Base-by-base conservation (phyloP, 1,140 invertebrate species). In the Lethrus apterus region DNA sequence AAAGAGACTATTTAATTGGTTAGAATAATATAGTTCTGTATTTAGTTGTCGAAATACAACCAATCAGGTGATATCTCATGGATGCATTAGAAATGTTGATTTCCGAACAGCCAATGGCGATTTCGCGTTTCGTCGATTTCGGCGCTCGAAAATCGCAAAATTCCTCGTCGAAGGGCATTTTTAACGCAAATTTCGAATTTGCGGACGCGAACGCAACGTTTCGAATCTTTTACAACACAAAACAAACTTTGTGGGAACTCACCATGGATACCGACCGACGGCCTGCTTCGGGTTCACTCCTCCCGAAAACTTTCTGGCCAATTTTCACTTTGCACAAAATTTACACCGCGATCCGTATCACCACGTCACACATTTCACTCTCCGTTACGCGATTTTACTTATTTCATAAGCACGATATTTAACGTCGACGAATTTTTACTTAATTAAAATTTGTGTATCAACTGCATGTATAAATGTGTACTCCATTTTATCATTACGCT, bases 41-140 rank as follows among this genome's bases (percentile, higher is more conserved):
- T 63, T 64, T 24, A 63, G 56, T 55, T 54, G 54, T 56, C 55
- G 54, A 73, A 71, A 72, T 67, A 69, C 71, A 69, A 72, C 75
- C 77, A 78, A 78, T 78, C 73, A 75, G 70, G 71, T 72, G 72
- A 72, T 72, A 70, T 70, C 71, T 77, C 75, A 72, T 70, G 67
- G 65, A 64, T 61, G 66, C 66, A 74, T 72, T 70, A 64, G 65
- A 67, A 66, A 63, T 69, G 70, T 72, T 71, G 70, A 74, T 72
- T 71, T 68, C 68, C 66, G 67, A 69, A 69, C 68, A 70, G 67
- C 71, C 70, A 74, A 74, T 75, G 60, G 67, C 65, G 67, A 68
- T 64, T 62, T 69, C 61, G 68, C 62, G 66, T 66, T 68, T n/a
- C 61, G 47, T 46, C 19, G 42, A 57, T 46, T 33, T 47, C 18